Conservation (phyloP, 2,113 vertebrate species). For the Diadophis punctatus region DNA sequence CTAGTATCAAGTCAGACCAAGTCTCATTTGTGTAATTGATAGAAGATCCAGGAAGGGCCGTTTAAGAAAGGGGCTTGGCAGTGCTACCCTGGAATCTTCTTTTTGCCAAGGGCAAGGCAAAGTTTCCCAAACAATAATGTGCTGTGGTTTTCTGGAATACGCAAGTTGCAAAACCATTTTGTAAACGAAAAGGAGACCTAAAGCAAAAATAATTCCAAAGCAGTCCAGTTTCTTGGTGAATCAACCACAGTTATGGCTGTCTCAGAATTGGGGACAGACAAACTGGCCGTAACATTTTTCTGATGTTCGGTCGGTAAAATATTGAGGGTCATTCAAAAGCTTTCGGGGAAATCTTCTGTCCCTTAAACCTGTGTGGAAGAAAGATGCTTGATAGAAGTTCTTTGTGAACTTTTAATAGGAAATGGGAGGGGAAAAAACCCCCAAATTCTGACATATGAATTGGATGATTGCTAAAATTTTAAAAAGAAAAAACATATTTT, state of each 20-base stretch:
- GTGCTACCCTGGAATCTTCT: background rate
- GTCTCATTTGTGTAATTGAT: background rate
- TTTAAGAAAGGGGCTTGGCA: background rate
- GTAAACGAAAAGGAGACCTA: background rate
- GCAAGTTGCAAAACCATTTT: background rate
- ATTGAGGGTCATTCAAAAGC: background rate
- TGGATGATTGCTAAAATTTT: background rate
- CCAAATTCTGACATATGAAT: background rate
- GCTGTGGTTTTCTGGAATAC: background rate
- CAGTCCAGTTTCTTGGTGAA: background rate
- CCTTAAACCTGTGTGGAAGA: background rate
- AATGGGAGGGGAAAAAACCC: background rate
- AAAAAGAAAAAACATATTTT: background rate
- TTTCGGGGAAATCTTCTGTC: fast-evolving
- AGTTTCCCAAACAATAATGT: background rate
- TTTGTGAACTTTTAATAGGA: background rate
- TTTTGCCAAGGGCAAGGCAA: background rate
- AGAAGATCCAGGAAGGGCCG: background rate
- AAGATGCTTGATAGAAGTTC: fast-evolving
- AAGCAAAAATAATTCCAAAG: background rate
- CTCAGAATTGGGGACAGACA: background rate
- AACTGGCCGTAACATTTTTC: background rate
- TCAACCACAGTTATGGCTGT: background rate
- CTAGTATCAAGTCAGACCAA: background rate
- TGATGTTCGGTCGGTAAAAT: background rate